Percentiles rank a stretch among this genome's conserved stretches.
Conservation (phyloP, 2,797 vertebrate genomes). For the Cichlasoma orientale region DNA sequence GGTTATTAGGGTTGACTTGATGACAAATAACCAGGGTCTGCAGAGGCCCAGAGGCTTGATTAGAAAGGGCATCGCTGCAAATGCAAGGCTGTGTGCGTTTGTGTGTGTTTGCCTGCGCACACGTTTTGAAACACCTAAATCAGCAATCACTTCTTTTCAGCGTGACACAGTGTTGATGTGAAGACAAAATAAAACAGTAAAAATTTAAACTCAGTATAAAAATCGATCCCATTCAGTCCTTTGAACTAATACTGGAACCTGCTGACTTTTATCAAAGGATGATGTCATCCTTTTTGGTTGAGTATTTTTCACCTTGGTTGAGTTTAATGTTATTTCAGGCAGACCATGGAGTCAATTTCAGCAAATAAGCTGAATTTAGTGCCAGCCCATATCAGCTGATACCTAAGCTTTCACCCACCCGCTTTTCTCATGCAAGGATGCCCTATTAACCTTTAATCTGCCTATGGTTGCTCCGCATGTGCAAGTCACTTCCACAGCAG, state of each 20-base stretch:
- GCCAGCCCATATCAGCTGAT: neutral
- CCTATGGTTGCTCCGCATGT: neutral
- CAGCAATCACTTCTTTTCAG: slow-evolving; percentile 26
- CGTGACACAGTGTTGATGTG: slow-evolving; percentile 4
- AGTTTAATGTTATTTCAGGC: neutral
- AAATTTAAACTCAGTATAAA: neutral
- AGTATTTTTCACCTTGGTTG: neutral
- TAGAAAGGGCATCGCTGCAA: slow-evolving; percentile 64
- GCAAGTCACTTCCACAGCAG: neutral
- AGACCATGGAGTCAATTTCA: neutral
- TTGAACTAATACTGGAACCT: neutral
- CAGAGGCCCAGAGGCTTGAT: slow-evolving; percentile 66
- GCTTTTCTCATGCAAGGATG: neutral
- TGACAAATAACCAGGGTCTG: slow-evolving; percentile 73
- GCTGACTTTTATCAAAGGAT: neutral
- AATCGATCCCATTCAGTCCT: neutral
- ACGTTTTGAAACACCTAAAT: slow-evolving; percentile 30
- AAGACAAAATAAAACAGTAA: neutral
- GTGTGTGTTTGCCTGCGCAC: slow-evolving; percentile 5
- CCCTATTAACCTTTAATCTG: neutral
- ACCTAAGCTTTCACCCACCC: neutral
- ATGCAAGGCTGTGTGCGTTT: slow-evolving; percentile 23
- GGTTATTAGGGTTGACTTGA: slow-evolving; percentile 73
- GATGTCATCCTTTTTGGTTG: neutral
- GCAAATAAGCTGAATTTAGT: neutral